These are phyloP conservation scores for Subacronicta megacephala DNA, from an alignment of 2,888 invertebrate species.

Conservation along the genomic window DNA sequence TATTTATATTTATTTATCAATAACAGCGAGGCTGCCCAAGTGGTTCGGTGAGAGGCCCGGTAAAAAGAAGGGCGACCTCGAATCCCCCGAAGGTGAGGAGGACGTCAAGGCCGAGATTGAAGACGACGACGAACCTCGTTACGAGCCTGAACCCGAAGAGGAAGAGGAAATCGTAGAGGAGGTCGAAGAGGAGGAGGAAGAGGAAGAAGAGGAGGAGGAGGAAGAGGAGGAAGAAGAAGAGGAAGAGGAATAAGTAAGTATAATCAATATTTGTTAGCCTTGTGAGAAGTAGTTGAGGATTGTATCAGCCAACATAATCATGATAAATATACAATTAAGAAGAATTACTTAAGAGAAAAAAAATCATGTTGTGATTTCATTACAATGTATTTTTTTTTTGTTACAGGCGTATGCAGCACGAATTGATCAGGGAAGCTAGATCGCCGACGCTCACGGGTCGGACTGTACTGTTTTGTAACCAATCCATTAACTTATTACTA, in stretches of 20 bases:
- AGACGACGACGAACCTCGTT: conserved; percentile 91
- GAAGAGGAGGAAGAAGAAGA: conserved; percentile 90
- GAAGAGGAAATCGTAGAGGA: conserved; percentile 92
- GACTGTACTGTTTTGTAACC: conserved; percentile 83
- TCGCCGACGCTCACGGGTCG: conserved; percentile 71
- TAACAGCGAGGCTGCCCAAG: conserved; percentile 96
- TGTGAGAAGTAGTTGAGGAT: no score
- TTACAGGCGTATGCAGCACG: conserved; percentile 72
- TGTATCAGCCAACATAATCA: no score
- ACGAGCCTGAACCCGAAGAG: conserved; percentile 93
- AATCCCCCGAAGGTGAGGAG: conserved; percentile 97
- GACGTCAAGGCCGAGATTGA: conserved; percentile 94
- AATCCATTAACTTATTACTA: conserved; percentile 88
- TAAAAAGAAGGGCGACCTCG: conserved; percentile 96
- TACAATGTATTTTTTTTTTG: conserved; percentile 39
- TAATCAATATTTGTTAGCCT: conserved; percentile 13
- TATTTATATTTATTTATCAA: conserved; percentile 14
- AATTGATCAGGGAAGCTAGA: conserved; percentile 71
- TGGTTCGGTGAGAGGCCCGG: conserved; percentile 99
- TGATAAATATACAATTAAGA: no score
- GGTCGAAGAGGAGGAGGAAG: conserved; percentile 93
- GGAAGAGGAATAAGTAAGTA: conserved; percentile 90
- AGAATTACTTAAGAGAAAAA: no score
- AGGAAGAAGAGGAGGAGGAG: conserved; percentile 93
- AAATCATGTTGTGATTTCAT: no score